These are phyloP conservation scores for Xestia sexstrigata DNA, from an alignment of 2,888 invertebrate genomes.

Conservation along the genomic window DNA sequence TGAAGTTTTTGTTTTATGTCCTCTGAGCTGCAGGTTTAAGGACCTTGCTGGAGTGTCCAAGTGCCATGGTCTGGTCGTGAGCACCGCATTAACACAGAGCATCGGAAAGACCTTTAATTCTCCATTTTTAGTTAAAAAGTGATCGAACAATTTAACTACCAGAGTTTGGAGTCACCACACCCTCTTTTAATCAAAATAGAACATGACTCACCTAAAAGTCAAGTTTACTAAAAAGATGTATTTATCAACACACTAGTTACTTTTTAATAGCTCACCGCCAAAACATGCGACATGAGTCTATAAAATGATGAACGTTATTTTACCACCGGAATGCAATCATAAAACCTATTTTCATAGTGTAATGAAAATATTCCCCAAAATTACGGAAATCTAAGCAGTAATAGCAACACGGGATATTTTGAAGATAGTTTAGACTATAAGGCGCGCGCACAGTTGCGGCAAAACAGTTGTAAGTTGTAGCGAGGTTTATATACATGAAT, in stretches of 20 bases:
- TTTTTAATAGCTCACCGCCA: constrained; percentile 25
- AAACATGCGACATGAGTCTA: constrained; percentile 33
- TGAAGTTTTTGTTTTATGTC: not conserved
- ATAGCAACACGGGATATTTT: constrained; percentile 38
- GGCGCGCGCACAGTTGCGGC: not conserved
- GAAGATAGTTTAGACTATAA: constrained; percentile 22
- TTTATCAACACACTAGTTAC: constrained; percentile 21
- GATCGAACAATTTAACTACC: not conserved
- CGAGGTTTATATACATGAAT: not conserved
- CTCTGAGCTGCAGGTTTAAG: not conserved
- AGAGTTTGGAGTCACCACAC: not conserved
- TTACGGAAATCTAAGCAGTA: constrained; percentile 51
- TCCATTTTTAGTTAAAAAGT: not conserved
- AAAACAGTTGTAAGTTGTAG: not conserved
- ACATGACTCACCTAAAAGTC: constrained; percentile 9
- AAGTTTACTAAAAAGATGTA: constrained; percentile 36
- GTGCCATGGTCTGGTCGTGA: not conserved
- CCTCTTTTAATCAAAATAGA: not conserved
- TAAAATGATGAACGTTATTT: constrained; percentile 59
- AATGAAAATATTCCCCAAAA: constrained; percentile 64
- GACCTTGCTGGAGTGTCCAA: not conserved
- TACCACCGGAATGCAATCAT: constrained; percentile 64
- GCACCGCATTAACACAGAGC: not conserved
- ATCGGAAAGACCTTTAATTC: not conserved
- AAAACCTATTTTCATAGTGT: constrained; percentile 66